Evolutionary conservation across 2,797 vertebrate species (phyloP).

Genomic region (Danionella dracula): DNA sequence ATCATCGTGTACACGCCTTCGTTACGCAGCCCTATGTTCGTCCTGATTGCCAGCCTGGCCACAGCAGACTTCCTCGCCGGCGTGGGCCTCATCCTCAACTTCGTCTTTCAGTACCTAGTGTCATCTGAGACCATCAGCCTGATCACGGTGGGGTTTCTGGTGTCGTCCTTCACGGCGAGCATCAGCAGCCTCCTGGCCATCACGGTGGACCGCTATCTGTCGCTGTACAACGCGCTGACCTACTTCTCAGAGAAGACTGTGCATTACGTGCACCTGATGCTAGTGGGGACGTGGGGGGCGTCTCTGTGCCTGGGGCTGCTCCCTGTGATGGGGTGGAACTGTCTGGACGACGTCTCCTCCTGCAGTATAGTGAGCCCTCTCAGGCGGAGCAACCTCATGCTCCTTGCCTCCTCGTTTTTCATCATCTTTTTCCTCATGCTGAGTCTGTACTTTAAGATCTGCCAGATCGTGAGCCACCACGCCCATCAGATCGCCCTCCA

Average conservation of each 20-base stretch:
- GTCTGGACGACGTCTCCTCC: conserved; percentile 73
- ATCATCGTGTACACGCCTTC: conserved; percentile 93
- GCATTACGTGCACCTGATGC: conserved; percentile 86
- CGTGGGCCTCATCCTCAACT: conserved; percentile 93
- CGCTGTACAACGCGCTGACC: conserved; percentile 93
- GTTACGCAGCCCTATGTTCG: conserved; percentile 92
- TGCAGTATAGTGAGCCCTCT: conserved; percentile 93
- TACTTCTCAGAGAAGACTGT: conserved; percentile 94
- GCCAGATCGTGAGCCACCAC: conserved; percentile 92
- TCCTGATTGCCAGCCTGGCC: conserved; percentile 94
- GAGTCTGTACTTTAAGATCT: conserved; percentile 93
- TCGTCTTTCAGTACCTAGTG: conserved; percentile 91
- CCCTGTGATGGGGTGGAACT: conserved; percentile 96
- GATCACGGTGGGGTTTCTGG: conserved; percentile 92
- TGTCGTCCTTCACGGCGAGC: conserved; percentile 94
- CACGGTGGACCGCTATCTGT: conserved; percentile 95
- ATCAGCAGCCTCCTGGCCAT: conserved; percentile 95
- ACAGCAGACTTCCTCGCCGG: conserved; percentile 93
- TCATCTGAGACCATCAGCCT: conserved; percentile 91
- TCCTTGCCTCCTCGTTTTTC: conserved; percentile 89
- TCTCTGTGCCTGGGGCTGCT: conserved; percentile 86
- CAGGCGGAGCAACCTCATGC: conserved; percentile 83
- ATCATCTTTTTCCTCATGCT: conserved; percentile 89
- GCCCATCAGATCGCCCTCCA: conserved; percentile 97
- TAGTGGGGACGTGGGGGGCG: conserved; percentile 85